phyloP scores from a whole-genome alignment of 2,113 vertebrate genomes.

The Gopherus flavomarginatus region DNA sequence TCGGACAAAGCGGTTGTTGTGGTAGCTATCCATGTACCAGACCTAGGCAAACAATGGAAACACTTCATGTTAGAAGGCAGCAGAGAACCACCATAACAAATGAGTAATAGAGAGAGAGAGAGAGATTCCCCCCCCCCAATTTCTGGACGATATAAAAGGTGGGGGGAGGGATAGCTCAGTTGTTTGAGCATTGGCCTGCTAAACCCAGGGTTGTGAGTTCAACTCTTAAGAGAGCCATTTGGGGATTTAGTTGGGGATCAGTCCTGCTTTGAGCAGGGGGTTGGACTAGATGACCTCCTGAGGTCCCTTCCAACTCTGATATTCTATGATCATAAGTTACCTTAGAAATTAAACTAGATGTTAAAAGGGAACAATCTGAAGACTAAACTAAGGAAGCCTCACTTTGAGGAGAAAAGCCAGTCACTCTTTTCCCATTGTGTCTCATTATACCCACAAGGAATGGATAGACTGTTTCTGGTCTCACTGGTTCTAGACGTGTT shows the following conservation, averaged over 20 bases:
- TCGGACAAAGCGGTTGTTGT: constrained; percentile 98
- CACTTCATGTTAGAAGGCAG: neutral
- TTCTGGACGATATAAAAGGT: rapidly evolving
- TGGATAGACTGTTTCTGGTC: neutral
- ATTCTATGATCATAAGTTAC: too few species aligned
- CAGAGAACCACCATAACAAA: neutral
- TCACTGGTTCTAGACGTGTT: neutral
- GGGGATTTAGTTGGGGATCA: too few species aligned
- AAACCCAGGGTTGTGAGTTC: too few species aligned
- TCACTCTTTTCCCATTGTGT: neutral
- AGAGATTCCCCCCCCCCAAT: neutral
- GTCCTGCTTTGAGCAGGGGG: too few species aligned
- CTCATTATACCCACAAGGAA: neutral
- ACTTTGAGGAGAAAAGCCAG: neutral
- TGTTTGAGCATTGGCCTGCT: too few species aligned
- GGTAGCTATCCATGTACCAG: constrained; percentile 99
- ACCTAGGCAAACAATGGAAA: constrained; percentile 79
- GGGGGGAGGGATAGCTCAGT: too few species aligned
- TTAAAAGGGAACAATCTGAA: neutral
- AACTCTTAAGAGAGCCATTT: too few species aligned
- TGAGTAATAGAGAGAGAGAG: rapidly evolving
- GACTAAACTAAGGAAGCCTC: neutral
- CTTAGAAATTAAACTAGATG: neutral
- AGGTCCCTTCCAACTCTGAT: too few species aligned
- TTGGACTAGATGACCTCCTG: too few species aligned